A percentile compares a stretch with the other conserved stretches of the same genome.
Evolutionary conservation across 2,797 vertebrate species (phyloP).

Genomic region (Manis pentadactyla): DNA sequence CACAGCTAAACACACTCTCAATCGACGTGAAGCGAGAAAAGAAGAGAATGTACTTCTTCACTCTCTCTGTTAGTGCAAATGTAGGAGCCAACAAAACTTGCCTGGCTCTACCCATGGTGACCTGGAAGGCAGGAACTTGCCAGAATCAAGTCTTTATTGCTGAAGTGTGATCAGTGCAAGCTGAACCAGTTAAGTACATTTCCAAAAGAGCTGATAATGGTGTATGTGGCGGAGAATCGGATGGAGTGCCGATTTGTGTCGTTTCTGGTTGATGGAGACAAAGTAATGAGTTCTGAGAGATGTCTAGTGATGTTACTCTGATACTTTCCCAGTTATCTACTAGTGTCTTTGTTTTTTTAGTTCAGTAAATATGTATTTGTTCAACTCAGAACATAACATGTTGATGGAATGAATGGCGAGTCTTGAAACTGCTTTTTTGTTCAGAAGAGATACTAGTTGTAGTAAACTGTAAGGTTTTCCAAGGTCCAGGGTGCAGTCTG

Average conservation of each 20-base stretch:
- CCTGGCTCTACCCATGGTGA: background rate
- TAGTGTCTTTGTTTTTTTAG: background rate
- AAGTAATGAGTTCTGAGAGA: background rate
- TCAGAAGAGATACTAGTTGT: background rate
- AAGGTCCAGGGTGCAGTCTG: background rate
- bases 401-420: slow-evolving; percentile 14
- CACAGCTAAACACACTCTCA: background rate
- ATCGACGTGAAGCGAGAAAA: background rate
- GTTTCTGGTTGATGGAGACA: slow-evolving; percentile 38
- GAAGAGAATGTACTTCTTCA: background rate
- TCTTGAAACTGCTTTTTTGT: background rate
- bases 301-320: background rate
- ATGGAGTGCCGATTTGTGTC: background rate
- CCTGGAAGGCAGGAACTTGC: slow-evolving; percentile 58
- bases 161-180: slow-evolving; percentile 32
- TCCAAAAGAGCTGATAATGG: slow-evolving; percentile 41
- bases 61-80: background rate
- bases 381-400: background rate
- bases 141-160: background rate
- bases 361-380: background rate
- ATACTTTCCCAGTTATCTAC: background rate
- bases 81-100: background rate
- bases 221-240: background rate
- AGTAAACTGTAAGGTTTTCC: background rate
- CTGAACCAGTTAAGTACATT: background rate